Conservation (phyloP, 1,140 invertebrate genomes). For the Batillaria attramentaria region DNA sequence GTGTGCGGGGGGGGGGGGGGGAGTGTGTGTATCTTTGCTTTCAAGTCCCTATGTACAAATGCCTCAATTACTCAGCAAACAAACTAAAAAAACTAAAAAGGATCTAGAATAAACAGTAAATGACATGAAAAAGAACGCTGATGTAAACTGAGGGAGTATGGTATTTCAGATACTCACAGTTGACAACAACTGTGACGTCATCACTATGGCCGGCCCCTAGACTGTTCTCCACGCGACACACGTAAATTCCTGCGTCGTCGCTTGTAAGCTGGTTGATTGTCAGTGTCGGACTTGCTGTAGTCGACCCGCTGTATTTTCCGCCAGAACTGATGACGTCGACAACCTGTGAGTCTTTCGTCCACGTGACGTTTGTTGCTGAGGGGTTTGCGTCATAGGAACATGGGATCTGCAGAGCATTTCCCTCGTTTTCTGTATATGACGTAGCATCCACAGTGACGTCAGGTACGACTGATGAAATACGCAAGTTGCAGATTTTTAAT, state of each 20-base stretch:
- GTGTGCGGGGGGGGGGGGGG: no score
- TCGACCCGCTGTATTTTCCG: slow-evolving; percentile 2
- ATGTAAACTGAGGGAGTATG: no score
- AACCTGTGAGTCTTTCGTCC: not conserved
- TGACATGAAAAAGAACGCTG: no score
- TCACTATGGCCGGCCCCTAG: not conserved
- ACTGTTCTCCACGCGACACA: slow-evolving; percentile 3
- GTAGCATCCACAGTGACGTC: not conserved
- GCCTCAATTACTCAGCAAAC: no score
- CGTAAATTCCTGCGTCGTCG: slow-evolving; percentile 8
- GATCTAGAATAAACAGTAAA: no score
- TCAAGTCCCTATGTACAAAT: no score
- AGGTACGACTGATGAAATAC: not conserved
- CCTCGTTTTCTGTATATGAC: not conserved
- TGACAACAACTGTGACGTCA: slow-evolving; percentile 4
- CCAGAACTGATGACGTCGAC: not conserved
- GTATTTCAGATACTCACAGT: slow-evolving; percentile 3
- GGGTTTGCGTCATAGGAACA: not conserved
- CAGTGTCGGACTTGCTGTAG: not conserved
- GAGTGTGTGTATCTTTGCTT: no score
- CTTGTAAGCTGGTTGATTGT: not conserved
- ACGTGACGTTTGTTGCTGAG: not conserved
- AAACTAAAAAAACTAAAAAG: no score
- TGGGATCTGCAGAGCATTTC: not conserved
- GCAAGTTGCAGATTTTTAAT: no score